These are phyloP conservation scores for Scarus forsteni DNA, from an alignment of 2,797 vertebrate species.

Conservation along the genomic window DNA sequence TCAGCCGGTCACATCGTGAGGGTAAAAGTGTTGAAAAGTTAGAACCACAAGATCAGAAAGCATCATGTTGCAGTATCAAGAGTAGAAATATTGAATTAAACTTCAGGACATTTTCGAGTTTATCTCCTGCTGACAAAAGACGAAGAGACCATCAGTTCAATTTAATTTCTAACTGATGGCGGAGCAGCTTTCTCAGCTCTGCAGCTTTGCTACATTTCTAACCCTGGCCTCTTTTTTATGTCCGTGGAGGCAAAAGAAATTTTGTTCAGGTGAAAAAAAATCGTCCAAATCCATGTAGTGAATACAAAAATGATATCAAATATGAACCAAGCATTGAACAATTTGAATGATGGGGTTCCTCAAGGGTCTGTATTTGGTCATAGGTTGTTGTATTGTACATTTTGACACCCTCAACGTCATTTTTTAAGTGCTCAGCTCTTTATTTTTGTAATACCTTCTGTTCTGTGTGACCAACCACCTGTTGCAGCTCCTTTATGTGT, in stretches of 20 bases:
- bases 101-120: not conserved
- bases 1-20: not conserved
- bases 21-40: not conserved
- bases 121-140: slow-evolving; percentile 21
- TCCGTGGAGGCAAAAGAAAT: slow-evolving; percentile 15
- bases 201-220: not conserved
- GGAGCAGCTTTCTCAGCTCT: too few relatives aligned
- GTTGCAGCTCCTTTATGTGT: slow-evolving; percentile 20
- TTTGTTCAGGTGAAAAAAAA: slow-evolving; percentile 2
- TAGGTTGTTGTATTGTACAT: too few relatives aligned
- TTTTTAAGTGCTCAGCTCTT: too few relatives aligned
- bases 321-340: not conserved
- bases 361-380: too few relatives aligned
- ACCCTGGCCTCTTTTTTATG: slow-evolving; percentile 8
- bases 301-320: not conserved
- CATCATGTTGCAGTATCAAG: too few relatives aligned
- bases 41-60: not conserved
- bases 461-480: slow-evolving; percentile 25
- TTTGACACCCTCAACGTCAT: too few relatives aligned
- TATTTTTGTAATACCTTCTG: too few relatives aligned
- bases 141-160: not conserved
- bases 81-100: not conserved
- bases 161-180: not conserved
- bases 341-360: too few relatives aligned
- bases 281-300: not conserved